These are phyloP conservation scores for Leptodirus hochenwartii DNA, from an alignment of 2,888 invertebrate species.

Conservation along the genomic window DNA sequence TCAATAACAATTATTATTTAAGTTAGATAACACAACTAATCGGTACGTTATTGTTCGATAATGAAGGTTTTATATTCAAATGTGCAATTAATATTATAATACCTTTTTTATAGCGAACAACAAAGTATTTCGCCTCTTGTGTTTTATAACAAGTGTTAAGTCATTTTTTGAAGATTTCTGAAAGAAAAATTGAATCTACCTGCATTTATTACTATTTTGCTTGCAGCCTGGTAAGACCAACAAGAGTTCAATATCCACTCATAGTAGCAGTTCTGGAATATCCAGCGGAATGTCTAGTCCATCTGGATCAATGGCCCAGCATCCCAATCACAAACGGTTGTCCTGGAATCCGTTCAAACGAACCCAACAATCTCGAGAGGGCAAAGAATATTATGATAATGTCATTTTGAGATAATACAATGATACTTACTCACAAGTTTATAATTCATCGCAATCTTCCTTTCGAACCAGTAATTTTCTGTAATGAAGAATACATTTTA, in stretches of 20 bases:
- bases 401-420: slow-evolving; percentile 26
- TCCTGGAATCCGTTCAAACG: slow-evolving; percentile 59
- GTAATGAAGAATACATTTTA: no score
- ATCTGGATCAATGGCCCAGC: slow-evolving; percentile 33
- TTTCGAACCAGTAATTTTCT: no score
- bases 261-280: slow-evolving; percentile 35
- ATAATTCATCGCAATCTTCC: no score
- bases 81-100: neutral
- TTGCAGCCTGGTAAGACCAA: slow-evolving; percentile 17
- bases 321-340: slow-evolving; percentile 18
- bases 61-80: no score
- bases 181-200: no score
- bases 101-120: neutral
- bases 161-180: no score
- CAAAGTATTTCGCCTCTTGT: neutral
- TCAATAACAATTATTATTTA: no score
- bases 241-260: slow-evolving; percentile 35
- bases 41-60: no score
- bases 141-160: no score
- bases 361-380: slow-evolving; percentile 35
- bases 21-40: no score
- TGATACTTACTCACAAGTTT: no score
- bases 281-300: slow-evolving; percentile 39
- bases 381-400: slow-evolving; percentile 29
- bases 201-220: no score